Conservation (phyloP, 2,888 invertebrate genomes). For the Phortica okadai region DNA sequence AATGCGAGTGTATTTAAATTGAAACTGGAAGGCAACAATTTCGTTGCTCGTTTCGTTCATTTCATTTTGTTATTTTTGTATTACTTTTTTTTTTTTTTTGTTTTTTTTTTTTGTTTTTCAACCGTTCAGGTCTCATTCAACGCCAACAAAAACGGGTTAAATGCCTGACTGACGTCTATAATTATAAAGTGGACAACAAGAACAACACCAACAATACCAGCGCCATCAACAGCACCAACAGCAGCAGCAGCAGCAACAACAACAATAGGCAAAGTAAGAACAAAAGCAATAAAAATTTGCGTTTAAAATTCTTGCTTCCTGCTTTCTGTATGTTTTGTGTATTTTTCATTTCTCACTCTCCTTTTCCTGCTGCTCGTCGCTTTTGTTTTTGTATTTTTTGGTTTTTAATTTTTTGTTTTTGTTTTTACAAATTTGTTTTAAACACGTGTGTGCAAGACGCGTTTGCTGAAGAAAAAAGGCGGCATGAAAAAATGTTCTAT, state of each 20-base stretch:
- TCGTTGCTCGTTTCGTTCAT: conserved; percentile 23
- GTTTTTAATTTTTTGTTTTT: conserved; percentile 1
- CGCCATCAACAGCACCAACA: conserved; percentile 29
- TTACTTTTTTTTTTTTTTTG: not conserved
- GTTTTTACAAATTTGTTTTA: conserved; percentile 34
- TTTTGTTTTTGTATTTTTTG: not conserved
- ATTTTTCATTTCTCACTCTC: not conserved
- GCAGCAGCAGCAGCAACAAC: conserved; percentile 39
- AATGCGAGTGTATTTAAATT: conserved; percentile 57
- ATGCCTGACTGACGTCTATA: conserved; percentile 70
- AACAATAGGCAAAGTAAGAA: conserved; percentile 12
- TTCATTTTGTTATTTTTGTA: conserved; percentile 11
- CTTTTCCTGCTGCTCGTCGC: not conserved
- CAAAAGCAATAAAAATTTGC: conserved; percentile 9
- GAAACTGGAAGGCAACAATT: conserved; percentile 60
- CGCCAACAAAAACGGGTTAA: conserved; percentile 60
- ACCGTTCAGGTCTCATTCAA: conserved; percentile 14
- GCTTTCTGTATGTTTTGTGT: not conserved
- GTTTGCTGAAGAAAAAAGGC: not conserved
- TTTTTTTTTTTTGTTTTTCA: conserved; percentile 16
- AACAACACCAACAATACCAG: conserved; percentile 35
- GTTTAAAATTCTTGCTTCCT: not conserved
- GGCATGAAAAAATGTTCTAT: conserved; percentile 42
- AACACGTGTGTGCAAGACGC: conserved; percentile 54
- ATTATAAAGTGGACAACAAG: conserved; percentile 62